Base-by-base conservation (phyloP, 2,888 invertebrate genomes). In the Coecobrya sp. region DNA sequence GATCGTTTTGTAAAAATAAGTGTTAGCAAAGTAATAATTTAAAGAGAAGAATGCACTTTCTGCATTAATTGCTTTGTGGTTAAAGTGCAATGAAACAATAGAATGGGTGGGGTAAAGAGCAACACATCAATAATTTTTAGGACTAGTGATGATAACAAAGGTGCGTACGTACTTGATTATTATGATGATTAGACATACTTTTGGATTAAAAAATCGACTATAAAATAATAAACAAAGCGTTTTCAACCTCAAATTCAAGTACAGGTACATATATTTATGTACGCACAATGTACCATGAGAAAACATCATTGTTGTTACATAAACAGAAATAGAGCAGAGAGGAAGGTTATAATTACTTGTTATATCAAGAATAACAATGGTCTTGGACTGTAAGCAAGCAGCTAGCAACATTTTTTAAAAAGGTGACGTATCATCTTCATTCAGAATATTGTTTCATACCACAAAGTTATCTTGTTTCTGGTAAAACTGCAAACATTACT, bases 311-410 rank as follows among this genome's bases (percentile, higher is more conserved):
- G 13, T 55, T 55, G 13, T 55, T 55, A 19, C 55, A 55, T 55
- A 55, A 55, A 55, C 55, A 55, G 55, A 55, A 55, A 55, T 55
- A 55, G 55, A 55, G 55, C 55, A 55, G 55, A 55, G 19, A 16
- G 19, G 55, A 55, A 55, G 55, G 55, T 55, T n/a, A 49, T n/a
- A 55, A 55, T 55, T 2, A 55, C n/a, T 55, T 1, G n/a, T 55
- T 4, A 55, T 55, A 55, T 55, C 55, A 55, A 55, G 19, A 49
- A 49, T 1, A 19, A 55, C 49, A 49, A 10, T 49, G 36, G 2
- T 36, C 36, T 49, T 49, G 49, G 49, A 49, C 49, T 36, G 49
- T n/a, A n/a, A n/a, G 11, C 8, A 13, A 52, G 52, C 52, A 52
- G 16, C 8, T 13, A 7, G 4, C 25, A 62, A 25, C 10, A 25